A percentile compares a stretch with the other conserved stretches of the same genome.
These are phyloP conservation scores for Chlorospingus semifuscus DNA, from an alignment of 2,797 vertebrate genomes.

Conservation along the genomic window DNA sequence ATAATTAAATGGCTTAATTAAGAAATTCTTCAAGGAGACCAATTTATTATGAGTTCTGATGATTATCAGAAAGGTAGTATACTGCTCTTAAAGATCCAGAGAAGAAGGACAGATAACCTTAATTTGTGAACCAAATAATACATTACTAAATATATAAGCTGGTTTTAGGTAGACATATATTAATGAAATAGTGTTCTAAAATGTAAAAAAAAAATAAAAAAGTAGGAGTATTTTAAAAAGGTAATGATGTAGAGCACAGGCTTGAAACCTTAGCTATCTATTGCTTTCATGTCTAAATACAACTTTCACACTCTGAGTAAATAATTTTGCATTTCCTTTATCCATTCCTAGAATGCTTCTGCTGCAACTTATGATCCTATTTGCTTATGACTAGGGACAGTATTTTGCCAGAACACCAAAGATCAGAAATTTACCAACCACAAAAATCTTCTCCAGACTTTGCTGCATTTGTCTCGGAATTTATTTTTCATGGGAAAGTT, in stretches of 20 bases:
- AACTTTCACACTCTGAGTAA: neutral
- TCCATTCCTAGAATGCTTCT: neutral
- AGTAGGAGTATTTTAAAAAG: neutral
- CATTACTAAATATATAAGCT: neutral
- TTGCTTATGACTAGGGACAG: neutral
- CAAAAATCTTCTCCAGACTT: neutral
- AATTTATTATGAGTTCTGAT: neutral
- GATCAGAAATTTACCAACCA: neutral
- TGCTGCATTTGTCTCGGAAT: neutral
- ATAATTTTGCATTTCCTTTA: neutral
- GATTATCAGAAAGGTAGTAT: neutral
- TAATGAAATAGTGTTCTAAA: neutral
- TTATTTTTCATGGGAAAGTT: neutral
- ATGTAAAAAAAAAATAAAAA: neutral
- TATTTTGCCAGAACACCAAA: neutral
- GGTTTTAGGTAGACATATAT: neutral
- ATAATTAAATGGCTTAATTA: neutral
- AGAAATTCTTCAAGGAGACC: neutral
- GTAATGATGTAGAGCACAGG: neutral
- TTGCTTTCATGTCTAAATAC: neutral
- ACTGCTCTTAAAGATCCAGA: neutral
- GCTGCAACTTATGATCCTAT: neutral
- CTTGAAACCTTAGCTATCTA: neutral
- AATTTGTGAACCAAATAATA: neutral
- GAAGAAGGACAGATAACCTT: neutral